Percentiles rank a stretch among this genome's conserved stretches.
These are phyloP conservation scores for Notodonta dromedarius DNA, from an alignment of 2,888 invertebrate species.

Conservation along the genomic window DNA sequence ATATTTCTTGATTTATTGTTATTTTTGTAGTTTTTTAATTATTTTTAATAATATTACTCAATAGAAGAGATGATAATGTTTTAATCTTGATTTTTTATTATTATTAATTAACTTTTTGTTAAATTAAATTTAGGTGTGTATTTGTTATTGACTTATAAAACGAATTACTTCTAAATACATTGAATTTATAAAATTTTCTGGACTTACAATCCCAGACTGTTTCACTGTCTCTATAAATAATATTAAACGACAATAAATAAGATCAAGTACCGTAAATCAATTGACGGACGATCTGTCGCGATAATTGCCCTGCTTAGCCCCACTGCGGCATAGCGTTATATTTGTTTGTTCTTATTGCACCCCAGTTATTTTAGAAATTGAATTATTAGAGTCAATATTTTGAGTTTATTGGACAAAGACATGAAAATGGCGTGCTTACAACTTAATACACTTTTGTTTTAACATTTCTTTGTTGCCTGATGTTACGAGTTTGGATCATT, in stretches of 20 bases:
- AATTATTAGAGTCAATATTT: slow-evolving; percentile 27
- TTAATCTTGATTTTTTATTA: too few relatives aligned
- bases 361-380: slow-evolving; percentile 19
- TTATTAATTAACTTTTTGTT: too few relatives aligned
- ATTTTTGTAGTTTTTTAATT: too few relatives aligned
- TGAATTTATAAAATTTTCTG: slow-evolving; percentile 10
- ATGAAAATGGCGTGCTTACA: neutral
- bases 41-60: too few relatives aligned
- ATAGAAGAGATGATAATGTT: too few relatives aligned
- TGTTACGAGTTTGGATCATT: too few relatives aligned
- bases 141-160: too few relatives aligned
- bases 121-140: too few relatives aligned
- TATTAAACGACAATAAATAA: slow-evolving; percentile 59
- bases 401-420: slow-evolving; percentile 6
- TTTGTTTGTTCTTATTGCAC: slow-evolving; percentile 20
- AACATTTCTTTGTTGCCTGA: too few relatives aligned
- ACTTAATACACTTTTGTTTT: neutral
- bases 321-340: slow-evolving; percentile 18
- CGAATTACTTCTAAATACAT: neutral
- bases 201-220: slow-evolving; percentile 21
- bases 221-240: slow-evolving; percentile 43
- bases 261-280: slow-evolving; percentile 60
- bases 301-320: slow-evolving; percentile 53
- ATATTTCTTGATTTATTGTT: too few relatives aligned
- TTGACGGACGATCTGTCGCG: slow-evolving; percentile 65